Base-by-base conservation (phyloP, 2,888 invertebrate species). In the Hypercompe scribonia region DNA sequence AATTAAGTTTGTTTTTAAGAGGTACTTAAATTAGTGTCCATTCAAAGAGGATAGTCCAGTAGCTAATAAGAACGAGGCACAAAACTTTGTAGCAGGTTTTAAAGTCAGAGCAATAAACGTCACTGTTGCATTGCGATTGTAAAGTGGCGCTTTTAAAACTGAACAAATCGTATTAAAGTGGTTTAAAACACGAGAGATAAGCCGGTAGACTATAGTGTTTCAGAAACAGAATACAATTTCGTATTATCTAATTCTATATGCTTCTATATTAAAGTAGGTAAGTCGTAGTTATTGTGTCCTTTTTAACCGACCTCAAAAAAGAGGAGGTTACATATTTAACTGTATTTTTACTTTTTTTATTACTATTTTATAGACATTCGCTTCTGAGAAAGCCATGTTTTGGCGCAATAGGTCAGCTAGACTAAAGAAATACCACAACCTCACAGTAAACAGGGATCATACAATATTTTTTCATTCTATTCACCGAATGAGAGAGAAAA, bases 91-190 rank as follows among this genome's bases (percentile, higher is more conserved):
- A 81, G 81, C 81, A 77, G 77, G 81, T 81, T 81, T 84, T 84
- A 82, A 85, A 86, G 84, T 85, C 81, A 78, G 78, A 78, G 83
- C 85, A 87, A 88, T 89, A 88, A 89, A 88, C 79, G 86, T 87
- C 86, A 85, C 83, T 84, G 83, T 79, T 81, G 80, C 81, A 76
- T 76, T 80, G 83, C 82, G 85, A 86, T 87, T 85, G 86, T 86
- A 86, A 88, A 88, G 86, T 84, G 87, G 84, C 82, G 85, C 87
- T 88, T 88, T 89, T 88, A 88, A 88, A 89, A 88, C 84, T 85
- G 78, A 84, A 88, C 87, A 88, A 88, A 88, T 89, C 86, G 84
- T 82, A 87, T 86, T 88, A 86, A 73, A 65, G 67, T 65, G 80
- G 84, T 76, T 8, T 71, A 84, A 86, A 80, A 24, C 58, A 73